Percentiles rank a stretch among this genome's conserved stretches.
These are phyloP conservation scores for Euwallacea fornicatus DNA, from an alignment of 1,140 invertebrate genomes.

Conservation along the genomic window DNA sequence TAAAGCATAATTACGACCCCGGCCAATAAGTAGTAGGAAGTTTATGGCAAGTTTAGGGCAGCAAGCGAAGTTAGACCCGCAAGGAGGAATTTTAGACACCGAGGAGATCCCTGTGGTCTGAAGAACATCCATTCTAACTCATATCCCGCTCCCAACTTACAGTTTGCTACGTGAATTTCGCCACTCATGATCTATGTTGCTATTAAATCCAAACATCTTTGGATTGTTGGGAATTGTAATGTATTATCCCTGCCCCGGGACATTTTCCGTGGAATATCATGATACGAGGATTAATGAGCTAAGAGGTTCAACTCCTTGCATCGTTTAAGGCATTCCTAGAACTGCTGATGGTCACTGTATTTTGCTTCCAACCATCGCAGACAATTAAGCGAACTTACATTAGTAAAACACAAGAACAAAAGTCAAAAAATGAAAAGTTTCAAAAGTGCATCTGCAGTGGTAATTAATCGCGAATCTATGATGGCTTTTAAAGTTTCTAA, in stretches of 20 bases:
- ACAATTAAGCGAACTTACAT: conserved; percentile 1
- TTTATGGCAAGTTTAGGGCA: conserved; percentile 42
- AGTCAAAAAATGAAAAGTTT: neutral
- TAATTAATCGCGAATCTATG: neutral
- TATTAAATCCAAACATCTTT: conserved; percentile 55
- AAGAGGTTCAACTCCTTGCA: conserved; percentile 31
- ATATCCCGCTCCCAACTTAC: conserved; percentile 48
- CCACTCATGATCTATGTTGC: conserved; percentile 54
- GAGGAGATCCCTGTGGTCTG: conserved; percentile 49
- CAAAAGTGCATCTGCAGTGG: conserved; percentile 4
- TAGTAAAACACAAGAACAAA: neutral
- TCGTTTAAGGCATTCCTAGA: conserved; percentile 27
- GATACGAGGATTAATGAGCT: conserved; percentile 43
- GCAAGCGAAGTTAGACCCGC: conserved; percentile 41
- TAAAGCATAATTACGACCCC: conserved; percentile 33
- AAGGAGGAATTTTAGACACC: conserved; percentile 48
- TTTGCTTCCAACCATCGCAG: neutral
- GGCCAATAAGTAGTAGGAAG: conserved; percentile 46
- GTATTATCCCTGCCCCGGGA: conserved; percentile 51
- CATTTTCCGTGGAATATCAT: conserved; percentile 40
- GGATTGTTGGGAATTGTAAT: conserved; percentile 55
- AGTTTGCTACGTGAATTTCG: conserved; percentile 53
- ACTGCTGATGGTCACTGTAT: neutral
- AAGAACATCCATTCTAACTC: conserved; percentile 51
- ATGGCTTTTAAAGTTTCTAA: neutral